Evolutionary conservation across 2,113 vertebrate genomes (phyloP).

Genomic region (Myrmophylax atrothorax): DNA sequence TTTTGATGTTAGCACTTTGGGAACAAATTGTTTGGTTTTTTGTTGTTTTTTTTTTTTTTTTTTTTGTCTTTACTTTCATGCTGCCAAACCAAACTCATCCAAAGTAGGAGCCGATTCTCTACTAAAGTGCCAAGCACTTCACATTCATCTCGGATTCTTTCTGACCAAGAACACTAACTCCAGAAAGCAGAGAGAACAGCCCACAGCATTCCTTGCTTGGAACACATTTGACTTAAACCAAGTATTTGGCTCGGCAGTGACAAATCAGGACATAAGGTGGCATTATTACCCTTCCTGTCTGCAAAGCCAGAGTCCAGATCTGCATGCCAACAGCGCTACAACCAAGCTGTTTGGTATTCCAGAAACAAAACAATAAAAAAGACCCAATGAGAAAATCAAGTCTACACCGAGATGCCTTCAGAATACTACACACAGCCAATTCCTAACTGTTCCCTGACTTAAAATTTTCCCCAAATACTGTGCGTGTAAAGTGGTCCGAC

Average conservation of each 20-base stretch:
- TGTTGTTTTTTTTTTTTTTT: no score
- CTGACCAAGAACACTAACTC: neutral
- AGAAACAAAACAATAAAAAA: neutral
- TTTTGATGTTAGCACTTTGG: neutral
- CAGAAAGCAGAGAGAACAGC: neutral
- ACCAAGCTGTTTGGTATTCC: neutral
- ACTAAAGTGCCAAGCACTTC: neutral
- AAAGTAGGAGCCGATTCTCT: neutral
- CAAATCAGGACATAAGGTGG: constrained; percentile 70
- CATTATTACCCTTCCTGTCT: constrained; percentile 59
- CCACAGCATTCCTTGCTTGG: neutral
- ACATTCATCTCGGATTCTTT: neutral
- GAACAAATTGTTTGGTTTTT: neutral
- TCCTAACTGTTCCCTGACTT: neutral
- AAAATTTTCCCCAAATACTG: neutral
- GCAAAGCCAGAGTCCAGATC: neutral
- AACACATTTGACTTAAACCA: neutral
- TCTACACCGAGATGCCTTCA: neutral
- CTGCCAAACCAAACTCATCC: neutral
- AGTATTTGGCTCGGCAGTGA: constrained; percentile 23
- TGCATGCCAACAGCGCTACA: neutral
- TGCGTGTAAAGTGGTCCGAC: neutral
- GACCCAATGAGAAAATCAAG: neutral
- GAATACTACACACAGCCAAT: neutral
- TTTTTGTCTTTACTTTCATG: neutral